Evolutionary conservation across 2,888 invertebrate species (phyloP).

Genomic region (Eupithecia insigniata): DNA sequence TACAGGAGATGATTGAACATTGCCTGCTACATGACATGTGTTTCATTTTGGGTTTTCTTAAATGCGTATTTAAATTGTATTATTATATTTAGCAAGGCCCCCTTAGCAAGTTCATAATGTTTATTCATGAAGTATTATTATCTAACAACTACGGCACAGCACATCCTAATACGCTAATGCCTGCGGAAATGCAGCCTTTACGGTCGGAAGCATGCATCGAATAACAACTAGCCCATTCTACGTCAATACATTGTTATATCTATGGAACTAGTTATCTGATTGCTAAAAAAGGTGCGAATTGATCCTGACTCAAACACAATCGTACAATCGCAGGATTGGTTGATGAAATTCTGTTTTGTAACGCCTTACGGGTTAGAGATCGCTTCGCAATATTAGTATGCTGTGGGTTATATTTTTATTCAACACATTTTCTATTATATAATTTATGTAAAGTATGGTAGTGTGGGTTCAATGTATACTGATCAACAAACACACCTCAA

Average conservation of each 20-base stretch:
- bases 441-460: not conserved
- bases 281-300: constrained; percentile 33
- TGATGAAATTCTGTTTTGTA: constrained; percentile 20
- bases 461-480: constrained; percentile 14
- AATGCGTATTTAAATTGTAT: not conserved
- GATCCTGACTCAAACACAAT: not conserved
- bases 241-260: constrained; percentile 57
- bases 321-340: not conserved
- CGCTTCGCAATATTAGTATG: not conserved
- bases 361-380: constrained; percentile 1
- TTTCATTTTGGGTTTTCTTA: not conserved
- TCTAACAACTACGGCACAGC: constrained; percentile 70
- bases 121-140: constrained; percentile 71
- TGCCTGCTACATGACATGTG: not conserved
- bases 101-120: constrained; percentile 41
- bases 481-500: constrained; percentile 28
- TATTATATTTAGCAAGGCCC: not conserved
- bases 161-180: constrained; percentile 62
- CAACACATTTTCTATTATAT: not conserved
- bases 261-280: constrained; percentile 24
- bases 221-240: constrained; percentile 60
- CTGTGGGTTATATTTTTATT: not conserved
- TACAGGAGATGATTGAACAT: not conserved
- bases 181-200: constrained; percentile 76
- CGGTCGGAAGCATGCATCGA: constrained; percentile 64